Conservation (phyloP, 2,113 vertebrate genomes). For the Limanda limanda region DNA sequence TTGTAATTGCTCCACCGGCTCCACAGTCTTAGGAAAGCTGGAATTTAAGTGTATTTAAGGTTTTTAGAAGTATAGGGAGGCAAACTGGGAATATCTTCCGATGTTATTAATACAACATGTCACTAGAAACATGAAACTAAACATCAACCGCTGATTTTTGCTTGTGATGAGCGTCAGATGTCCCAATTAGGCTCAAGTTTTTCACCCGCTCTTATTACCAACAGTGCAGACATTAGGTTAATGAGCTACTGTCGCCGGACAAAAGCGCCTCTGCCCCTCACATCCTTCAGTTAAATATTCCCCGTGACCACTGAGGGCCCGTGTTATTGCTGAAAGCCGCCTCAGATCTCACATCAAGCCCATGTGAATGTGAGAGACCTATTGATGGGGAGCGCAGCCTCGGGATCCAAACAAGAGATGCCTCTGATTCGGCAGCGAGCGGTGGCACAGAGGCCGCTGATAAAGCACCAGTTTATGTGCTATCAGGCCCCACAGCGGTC, state of each 20-base stretch:
- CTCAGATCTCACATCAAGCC: constrained; percentile 39
- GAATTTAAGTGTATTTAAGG: not conserved
- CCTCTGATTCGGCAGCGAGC: constrained; percentile 55
- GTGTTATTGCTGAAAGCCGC: constrained; percentile 23
- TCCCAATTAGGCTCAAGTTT: constrained; percentile 6
- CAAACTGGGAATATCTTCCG: constrained; percentile 3
- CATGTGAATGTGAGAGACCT: constrained; percentile 48
- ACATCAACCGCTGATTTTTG: not conserved
- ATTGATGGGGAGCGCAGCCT: constrained; percentile 43
- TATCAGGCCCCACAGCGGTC: constrained; percentile 60
- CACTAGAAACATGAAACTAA: constrained; percentile 14
- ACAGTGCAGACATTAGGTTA: not conserved
- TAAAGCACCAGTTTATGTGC: constrained; percentile 58
- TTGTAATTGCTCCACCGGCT: not conserved
- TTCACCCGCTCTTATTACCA: not conserved
- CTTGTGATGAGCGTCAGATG: constrained; percentile 16
- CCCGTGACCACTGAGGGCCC: not conserved
- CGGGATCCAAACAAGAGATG: constrained; percentile 55
- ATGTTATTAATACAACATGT: constrained; percentile 5
- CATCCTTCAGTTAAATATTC: constrained; percentile 13
- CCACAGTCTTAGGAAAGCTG: not conserved
- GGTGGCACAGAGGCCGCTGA: constrained; percentile 35
- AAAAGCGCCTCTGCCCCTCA: not conserved
- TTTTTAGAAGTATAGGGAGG: not conserved
- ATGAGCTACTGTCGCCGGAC: constrained; percentile 26